phyloP scores from a whole-genome alignment of 2,113 vertebrate genomes.

The Callocephalon fimbriatum region DNA sequence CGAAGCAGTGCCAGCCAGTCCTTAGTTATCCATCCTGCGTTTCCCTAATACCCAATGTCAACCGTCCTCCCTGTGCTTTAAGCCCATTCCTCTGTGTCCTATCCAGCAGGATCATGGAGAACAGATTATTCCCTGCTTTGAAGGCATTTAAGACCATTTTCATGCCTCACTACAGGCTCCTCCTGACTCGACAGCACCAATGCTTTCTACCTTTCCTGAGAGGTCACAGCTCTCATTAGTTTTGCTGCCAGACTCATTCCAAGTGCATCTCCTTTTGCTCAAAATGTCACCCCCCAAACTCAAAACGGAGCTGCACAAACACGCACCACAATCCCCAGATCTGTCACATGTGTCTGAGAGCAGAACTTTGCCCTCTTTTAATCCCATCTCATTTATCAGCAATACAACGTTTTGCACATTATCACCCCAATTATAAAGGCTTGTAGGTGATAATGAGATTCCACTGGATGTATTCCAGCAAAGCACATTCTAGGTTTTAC shows the following conservation, averaged over 20 bases:
- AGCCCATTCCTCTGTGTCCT: neutral
- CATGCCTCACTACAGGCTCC: constrained; percentile 11
- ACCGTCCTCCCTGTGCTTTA: neutral
- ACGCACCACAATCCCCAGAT: neutral
- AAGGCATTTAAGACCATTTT: neutral
- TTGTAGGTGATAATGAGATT: constrained; percentile 70
- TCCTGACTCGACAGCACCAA: neutral
- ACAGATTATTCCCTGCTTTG: constrained; percentile 18
- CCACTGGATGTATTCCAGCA: constrained; percentile 52
- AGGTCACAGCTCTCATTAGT: neutral
- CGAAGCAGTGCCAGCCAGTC: neutral
- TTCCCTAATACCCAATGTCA: neutral
- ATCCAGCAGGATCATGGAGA: neutral
- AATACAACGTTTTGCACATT: constrained; percentile 34
- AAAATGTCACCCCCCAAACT: neutral
- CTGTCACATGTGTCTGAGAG: neutral
- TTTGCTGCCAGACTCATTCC: neutral
- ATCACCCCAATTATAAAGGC: constrained; percentile 51
- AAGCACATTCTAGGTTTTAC: constrained; percentile 60
- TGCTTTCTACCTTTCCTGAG: neutral
- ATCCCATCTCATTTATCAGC: constrained; percentile 17
- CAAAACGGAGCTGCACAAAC: neutral
- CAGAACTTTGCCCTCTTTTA: neutral
- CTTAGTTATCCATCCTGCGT: neutral
- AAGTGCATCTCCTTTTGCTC: neutral